Percentiles rank a stretch among this genome's conserved stretches.
phyloP scores from a whole-genome alignment of 2,113 vertebrate genomes.

The Isurus oxyrinchus region DNA sequence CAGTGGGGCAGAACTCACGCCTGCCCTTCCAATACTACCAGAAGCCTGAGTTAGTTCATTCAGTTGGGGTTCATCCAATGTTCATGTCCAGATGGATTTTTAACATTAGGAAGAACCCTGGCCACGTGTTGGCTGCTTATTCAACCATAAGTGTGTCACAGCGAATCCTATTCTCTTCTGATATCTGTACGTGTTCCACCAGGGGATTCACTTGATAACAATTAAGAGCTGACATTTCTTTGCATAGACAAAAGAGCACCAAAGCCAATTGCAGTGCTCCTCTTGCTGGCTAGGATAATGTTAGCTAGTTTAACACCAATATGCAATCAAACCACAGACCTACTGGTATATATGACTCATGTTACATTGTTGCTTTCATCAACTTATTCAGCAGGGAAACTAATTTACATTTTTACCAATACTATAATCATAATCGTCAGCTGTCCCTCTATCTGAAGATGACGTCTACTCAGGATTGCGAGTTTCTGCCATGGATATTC shows the following conservation, averaged over 20 bases:
- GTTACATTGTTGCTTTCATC: not conserved
- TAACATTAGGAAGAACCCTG: not conserved
- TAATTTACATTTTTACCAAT: not conserved
- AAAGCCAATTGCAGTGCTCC: not conserved
- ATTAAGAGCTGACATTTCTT: not conserved
- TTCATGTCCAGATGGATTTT: not conserved
- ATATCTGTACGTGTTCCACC: not conserved
- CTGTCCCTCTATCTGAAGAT: too few species aligned
- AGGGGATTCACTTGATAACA: not conserved
- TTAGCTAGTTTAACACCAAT: not conserved
- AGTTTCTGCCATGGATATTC: too few species aligned
- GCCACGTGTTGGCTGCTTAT: not conserved
- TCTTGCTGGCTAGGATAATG: not conserved
- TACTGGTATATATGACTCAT: not conserved
- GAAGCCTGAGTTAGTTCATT: not conserved
- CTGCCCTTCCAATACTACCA: not conserved
- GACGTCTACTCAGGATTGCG: too few species aligned
- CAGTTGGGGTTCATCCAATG: not conserved
- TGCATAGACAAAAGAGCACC: not conserved
- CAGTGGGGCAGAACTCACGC: not conserved
- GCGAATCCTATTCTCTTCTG: not conserved
- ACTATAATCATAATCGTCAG: not conserved
- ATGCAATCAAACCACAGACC: not conserved
- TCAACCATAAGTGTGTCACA: not conserved
- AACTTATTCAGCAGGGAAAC: not conserved